Evolutionary conservation across 2,113 vertebrate genomes (phyloP).

Genomic region (Sorex araneus): DNA sequence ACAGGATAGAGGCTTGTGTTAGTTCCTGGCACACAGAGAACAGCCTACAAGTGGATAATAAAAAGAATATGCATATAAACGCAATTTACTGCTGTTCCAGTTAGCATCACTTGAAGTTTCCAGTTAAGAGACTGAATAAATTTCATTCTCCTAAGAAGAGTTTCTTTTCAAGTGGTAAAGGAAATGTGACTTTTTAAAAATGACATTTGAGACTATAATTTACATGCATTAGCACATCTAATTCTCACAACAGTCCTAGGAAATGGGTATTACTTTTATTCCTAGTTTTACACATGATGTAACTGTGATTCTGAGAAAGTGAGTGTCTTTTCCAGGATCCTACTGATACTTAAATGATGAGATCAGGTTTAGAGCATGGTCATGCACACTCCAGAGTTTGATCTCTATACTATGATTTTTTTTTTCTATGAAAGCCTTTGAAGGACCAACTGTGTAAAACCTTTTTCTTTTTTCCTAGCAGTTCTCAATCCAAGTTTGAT

Average conservation of each 20-base stretch:
- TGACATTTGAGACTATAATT: neutral
- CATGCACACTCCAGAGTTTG: neutral
- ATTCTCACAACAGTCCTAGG: neutral
- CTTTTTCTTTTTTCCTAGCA: neutral
- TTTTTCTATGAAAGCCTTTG: neutral
- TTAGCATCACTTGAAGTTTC: conserved; percentile 14
- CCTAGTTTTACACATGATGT: neutral
- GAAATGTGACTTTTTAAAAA: conserved; percentile 29
- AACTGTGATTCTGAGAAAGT: neutral
- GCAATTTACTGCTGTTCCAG: neutral
- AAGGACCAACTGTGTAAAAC: neutral
- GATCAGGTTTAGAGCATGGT: neutral
- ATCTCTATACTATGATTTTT: neutral
- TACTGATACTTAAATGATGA: neutral
- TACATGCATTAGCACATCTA: neutral
- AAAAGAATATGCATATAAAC: neutral
- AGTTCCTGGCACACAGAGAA: neutral
- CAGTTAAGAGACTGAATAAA: neutral
- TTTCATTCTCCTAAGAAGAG: neutral
- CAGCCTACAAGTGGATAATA: neutral
- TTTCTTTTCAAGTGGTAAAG: conserved; percentile 56
- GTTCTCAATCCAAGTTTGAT: conserved; percentile 12
- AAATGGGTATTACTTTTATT: conserved; percentile 31
- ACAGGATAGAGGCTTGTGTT: neutral
- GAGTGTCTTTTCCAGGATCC: neutral